These are phyloP conservation scores for Rafetus swinhoei DNA, from an alignment of 2,113 vertebrate genomes.

Conservation along the genomic window DNA sequence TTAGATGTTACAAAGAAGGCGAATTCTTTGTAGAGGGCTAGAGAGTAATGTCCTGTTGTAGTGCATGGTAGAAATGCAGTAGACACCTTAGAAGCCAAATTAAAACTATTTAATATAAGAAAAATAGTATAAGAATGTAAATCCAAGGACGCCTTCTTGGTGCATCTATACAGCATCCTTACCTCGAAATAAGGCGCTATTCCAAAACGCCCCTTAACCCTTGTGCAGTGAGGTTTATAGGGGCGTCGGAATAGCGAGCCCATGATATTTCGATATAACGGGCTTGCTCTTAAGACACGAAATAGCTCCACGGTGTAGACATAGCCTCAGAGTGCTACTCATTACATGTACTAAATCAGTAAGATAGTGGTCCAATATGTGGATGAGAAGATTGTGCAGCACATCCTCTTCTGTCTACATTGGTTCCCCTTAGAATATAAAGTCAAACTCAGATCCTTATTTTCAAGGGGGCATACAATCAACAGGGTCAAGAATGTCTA, in stretches of 20 bases:
- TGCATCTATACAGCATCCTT: no score
- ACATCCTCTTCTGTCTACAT: neutral
- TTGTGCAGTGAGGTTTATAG: no score
- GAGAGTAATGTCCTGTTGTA: neutral
- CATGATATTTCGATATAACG: no score
- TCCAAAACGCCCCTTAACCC: no score
- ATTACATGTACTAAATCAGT: neutral
- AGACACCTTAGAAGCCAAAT: neutral
- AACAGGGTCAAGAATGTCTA: neutral
- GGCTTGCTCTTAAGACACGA: no score
- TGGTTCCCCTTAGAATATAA: neutral
- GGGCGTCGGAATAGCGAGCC: no score
- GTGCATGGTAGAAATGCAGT: accelerated
- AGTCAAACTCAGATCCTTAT: neutral
- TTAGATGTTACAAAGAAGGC: neutral
- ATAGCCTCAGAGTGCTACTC: neutral
- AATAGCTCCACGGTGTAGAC: no score
- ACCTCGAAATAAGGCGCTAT: no score
- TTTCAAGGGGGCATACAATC: neutral
- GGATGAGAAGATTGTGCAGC: neutral
- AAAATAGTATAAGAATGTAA: conserved; percentile 11
- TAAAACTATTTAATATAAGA: neutral
- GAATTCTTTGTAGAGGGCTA: neutral
- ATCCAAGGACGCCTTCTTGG: neutral
- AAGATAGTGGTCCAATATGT: neutral